Conservation (phyloP, 30 jellyfish, hydroid and myxozoan species). For the Cassiopea andromeda region DNA sequence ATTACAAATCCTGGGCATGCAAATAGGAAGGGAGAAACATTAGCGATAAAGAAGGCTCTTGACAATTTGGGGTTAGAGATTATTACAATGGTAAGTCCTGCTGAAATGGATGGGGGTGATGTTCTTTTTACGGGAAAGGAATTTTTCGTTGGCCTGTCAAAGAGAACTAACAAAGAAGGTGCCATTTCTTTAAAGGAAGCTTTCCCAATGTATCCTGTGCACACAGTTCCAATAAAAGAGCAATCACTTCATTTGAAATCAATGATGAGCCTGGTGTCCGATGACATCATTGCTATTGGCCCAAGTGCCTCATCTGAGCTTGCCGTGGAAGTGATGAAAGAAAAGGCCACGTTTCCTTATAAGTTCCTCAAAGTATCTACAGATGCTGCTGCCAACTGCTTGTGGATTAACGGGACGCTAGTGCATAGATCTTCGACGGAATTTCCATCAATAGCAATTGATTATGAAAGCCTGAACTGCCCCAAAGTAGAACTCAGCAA, state of each 20-base stretch:
- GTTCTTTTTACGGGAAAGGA: conserved; percentile 93
- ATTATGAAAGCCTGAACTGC: conserved; percentile 45
- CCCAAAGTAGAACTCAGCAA: conserved; percentile 48
- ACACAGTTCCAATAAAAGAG: conserved; percentile 43
- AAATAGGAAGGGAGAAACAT: conserved; percentile 47
- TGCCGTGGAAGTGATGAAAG: conserved; percentile 52
- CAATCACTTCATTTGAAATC: conserved; percentile 83
- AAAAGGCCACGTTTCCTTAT: conserved; percentile 56
- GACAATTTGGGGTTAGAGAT: conserved; percentile 28
- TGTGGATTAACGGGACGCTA: conserved; percentile 83
- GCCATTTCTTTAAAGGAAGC: conserved; percentile 27
- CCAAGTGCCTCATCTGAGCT: conserved; percentile 41
- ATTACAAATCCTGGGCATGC: conserved; percentile 84
- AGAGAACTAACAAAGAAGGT: conserved; percentile 79
- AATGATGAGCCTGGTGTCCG: conserved; percentile 74
- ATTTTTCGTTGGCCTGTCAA: conserved; percentile 87
- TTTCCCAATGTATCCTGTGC: conserved; percentile 83
- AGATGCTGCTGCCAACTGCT: conserved; percentile 81
- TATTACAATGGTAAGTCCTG: conserved; percentile 81
- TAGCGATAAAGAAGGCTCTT: conserved; percentile 45
- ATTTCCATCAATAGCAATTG: conserved; percentile 58
- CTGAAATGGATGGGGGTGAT: conserved; percentile 94
- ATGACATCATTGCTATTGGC: conserved; percentile 71
- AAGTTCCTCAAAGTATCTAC: conserved; percentile 60
- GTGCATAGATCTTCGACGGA: conserved; percentile 66